Evolutionary conservation across 2,113 vertebrate genomes (phyloP), one percentile per base, ranked within the genome.

Genomic region (Lucifuga dentata): DNA sequence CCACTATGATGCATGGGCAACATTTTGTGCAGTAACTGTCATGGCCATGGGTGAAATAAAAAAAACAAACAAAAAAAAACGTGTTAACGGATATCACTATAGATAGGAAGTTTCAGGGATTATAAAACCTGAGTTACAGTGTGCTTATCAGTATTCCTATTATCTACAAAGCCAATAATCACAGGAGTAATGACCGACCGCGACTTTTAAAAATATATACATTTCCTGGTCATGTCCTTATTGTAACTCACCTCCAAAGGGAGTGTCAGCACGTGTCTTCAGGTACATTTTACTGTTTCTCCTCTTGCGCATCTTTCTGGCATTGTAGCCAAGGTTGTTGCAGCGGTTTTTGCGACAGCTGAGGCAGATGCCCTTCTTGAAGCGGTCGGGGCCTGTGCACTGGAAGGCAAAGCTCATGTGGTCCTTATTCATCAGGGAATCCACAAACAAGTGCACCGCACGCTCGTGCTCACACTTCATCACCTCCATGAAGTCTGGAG

Each of bases 301-400:
- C 58, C 92, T 94, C 66, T 93, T 95, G 1, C 94, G 89, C 33
- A 91, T 95, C 49, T 91, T 95, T 70, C 92, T 94, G 36, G 94
- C 82, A 0, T 96, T 96, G 90, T 99, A 99, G 62, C 98, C 98
- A 0, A 99, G 95, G 84, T 91, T 92, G 8, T 91, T 98, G 88
- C 98, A 99, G 40, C 98, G 95, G 76, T 98, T 96, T 79, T 98
- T 99, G 52, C 97, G 92, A 90, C 98, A 99, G 89, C 98, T 99
- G 81, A 99, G 93, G 72, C 98, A 99, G 87, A 98, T 96, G 0
- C 98, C 98, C 82, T 96, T 98, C 86, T 95, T 97, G 88, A 99
- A 99, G 57, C 97, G 96, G 0, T 90, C 92, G 0, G 96, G 93
- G 5, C 93, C 95, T 0, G 94, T 94, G 74, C 98, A 99, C 66